A percentile compares a stretch with the other conserved stretches of the same genome.
Conservation (phyloP, 2,888 invertebrate genomes). For the Drepanosiphum platanoidis region DNA sequence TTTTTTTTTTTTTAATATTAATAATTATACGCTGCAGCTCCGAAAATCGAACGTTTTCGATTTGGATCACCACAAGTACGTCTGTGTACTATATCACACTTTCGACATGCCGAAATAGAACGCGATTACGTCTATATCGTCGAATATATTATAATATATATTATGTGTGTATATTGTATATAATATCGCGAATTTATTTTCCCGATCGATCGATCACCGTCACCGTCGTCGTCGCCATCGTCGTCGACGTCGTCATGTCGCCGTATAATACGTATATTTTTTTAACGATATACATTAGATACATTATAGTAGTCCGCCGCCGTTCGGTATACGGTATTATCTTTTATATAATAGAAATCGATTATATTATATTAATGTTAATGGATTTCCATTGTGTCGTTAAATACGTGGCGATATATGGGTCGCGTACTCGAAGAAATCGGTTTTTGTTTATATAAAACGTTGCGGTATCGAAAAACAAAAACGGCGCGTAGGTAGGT, state of each 20-base stretch:
- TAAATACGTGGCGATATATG: slow-evolving; percentile 32
- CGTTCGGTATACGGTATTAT: neutral
- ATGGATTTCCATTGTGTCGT: slow-evolving; percentile 30
- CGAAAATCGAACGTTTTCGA: too few species aligned
- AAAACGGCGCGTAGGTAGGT: neutral
- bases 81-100: too few species aligned
- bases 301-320: neutral
- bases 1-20: too few species aligned
- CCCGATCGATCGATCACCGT: neutral
- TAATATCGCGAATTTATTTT: neutral
- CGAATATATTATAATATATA: neutral
- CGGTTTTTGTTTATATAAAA: slow-evolving; percentile 10
- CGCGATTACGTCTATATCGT: neutral
- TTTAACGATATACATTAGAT: neutral
- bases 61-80: too few species aligned
- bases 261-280: neutral
- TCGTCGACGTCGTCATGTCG: neutral
- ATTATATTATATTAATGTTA: slow-evolving; percentile 40
- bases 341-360: slow-evolving; percentile 34
- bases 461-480: neutral
- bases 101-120: neutral
- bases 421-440: slow-evolving; percentile 17
- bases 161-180: too few species aligned
- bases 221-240: neutral
- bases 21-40: too few species aligned